phyloP scores from a whole-genome alignment of 1,140 invertebrate species.

The Phymorhynchus buccinoides region DNA sequence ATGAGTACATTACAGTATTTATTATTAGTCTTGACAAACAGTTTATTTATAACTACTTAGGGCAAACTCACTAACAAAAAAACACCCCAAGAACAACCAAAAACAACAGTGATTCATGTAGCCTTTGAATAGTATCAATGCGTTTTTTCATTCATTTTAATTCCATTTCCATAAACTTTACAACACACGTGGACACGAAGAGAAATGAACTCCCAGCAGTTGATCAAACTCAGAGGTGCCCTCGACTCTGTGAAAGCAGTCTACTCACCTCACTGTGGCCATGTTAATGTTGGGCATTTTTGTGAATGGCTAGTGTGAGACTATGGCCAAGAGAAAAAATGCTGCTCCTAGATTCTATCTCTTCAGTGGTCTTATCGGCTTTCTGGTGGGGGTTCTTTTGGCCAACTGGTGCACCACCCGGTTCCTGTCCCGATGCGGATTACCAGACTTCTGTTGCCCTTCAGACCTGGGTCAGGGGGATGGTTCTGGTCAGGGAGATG shows the following conservation, averaged over 20 bases:
- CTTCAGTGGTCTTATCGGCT: conserved; percentile 42
- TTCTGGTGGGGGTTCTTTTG: conserved; percentile 48
- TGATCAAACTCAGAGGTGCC: no score
- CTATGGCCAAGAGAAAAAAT: conserved; percentile 49
- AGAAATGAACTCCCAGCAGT: no score
- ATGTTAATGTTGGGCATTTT: neutral
- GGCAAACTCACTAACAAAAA: no score
- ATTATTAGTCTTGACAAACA: no score
- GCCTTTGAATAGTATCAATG: no score
- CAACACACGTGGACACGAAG: no score
- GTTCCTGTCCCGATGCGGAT: conserved; percentile 41
- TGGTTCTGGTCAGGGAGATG: conserved; percentile 29
- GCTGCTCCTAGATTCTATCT: conserved; percentile 32
- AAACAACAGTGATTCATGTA: no score
- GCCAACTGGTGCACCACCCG: conserved; percentile 48
- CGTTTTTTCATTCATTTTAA: no score
- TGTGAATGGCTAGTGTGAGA: conserved; percentile 47
- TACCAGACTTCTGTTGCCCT: conserved; percentile 45
- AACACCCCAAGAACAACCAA: no score
- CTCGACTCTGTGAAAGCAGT: neutral
- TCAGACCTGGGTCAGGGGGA: conserved; percentile 40
- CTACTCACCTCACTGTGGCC: neutral
- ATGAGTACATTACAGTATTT: no score
- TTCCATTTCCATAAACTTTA: no score
- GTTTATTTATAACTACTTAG: no score